These are phyloP conservation scores for Scelioninae gen. 1 DNA, from an alignment of 2,888 invertebrate species.

Conservation along the genomic window DNA sequence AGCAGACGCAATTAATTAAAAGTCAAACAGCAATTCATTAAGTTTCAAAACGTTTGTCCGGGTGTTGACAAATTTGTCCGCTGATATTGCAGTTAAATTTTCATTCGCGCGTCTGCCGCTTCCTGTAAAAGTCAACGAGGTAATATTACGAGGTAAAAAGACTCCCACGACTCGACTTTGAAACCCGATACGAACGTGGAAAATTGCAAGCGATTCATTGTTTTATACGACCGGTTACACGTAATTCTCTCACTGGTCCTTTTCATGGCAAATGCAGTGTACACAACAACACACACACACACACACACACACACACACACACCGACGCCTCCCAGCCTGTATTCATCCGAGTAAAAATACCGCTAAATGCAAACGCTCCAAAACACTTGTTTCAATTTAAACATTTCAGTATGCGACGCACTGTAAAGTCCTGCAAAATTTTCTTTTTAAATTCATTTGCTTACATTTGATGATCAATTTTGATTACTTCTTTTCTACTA, in stretches of 20 bases:
- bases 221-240: conserved; percentile 73
- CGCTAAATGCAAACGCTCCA: conserved; percentile 61
- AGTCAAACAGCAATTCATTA: too few species aligned
- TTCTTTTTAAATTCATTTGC: neutral
- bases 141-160: conserved; percentile 62
- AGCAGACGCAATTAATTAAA: too few species aligned
- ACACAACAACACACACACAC: conserved; percentile 28
- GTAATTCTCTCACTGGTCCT: conserved; percentile 76
- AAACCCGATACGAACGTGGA: conserved; percentile 71
- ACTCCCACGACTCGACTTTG: conserved; percentile 76
- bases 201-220: conserved; percentile 75
- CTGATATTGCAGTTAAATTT: conserved; percentile 62
- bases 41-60: too few species aligned
- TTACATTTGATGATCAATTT: conserved; percentile 6
- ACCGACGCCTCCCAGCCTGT: conserved; percentile 11
- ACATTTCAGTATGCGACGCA: conserved; percentile 5
- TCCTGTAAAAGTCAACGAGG: conserved; percentile 73
- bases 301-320: conserved; percentile 30
- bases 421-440: conserved; percentile 10
- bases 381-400: conserved; percentile 65
- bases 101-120: conserved; percentile 69
- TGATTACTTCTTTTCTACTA: neutral
- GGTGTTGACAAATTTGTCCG: conserved; percentile 9
- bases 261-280: conserved; percentile 62
- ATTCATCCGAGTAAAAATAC: conserved; percentile 63